Evolutionary conservation across 2,113 vertebrate species (phyloP), one percentile per base, ranked within the genome.

Genomic region (Pituophis catenifer): DNA sequence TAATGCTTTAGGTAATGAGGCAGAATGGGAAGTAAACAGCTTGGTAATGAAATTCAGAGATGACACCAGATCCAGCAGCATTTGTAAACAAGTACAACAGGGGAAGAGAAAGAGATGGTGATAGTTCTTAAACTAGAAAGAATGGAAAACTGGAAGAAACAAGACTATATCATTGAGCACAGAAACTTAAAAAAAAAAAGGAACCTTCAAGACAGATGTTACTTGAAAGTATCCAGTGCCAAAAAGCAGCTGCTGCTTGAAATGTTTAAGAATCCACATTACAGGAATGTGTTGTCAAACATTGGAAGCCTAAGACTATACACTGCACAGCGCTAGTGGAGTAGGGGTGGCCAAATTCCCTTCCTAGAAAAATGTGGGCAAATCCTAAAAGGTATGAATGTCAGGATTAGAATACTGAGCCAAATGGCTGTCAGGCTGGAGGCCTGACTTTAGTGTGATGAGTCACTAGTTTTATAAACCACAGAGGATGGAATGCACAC

Each of bases 161-260:
- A 59, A 85, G 44, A 57, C 44, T 81, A 44, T 44, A 86, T 17
- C 11, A 62, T 86, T 52, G 53, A 62, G n/a, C 57, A 62, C 4
- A 21, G 48, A 86, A 65, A n/a, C 29, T 89, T 2, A 8, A 57
- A 44, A 92, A 38, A 38, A 38, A 70, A 89, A 55, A 81, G 48
- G 48, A 86, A 24, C 57, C 55, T 52, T 93, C 54, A 87, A 54
- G 29, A 87, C 81, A 90, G 89, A 87, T 93, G 92, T 90, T 90
- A 24, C 89, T 54, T 23, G 23, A 87, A 81, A 85, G 54, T 33
- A 90, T 54, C 58, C 81, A 48, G 15, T 65, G 48, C 89, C 55
- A 93, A 85, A 90, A 85, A 90, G 57, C 92, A 87, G 92, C 57
- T 90, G 92, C 53, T 62, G 23, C 89, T 62, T 86, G 54, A 89